phyloP scores from a whole-genome alignment of 2,888 invertebrate species.

The Lepidocyrtoides sp. region DNA sequence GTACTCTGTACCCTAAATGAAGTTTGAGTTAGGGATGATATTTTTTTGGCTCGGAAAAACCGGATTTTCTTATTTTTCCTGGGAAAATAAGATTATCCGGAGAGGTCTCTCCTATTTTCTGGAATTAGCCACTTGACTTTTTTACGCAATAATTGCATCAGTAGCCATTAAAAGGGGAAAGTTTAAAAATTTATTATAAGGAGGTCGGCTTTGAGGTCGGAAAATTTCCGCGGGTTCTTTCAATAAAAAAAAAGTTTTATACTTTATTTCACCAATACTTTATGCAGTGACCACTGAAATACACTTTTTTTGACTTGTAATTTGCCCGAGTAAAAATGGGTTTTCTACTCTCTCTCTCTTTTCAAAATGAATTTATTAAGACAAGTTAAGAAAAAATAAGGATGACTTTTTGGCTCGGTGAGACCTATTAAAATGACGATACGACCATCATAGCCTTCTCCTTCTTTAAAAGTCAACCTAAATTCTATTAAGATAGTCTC shows the following conservation, averaged over 20 bases:
- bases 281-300: no score
- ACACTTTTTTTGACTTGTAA: no score
- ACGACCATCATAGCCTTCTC: no score
- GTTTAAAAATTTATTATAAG: not conserved
- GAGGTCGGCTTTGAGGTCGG: no score
- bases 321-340: no score
- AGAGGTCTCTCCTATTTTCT: not conserved
- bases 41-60: not conserved
- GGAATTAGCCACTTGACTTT: slow-evolving; percentile 16
- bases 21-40: not conserved
- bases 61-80: not conserved
- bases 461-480: not conserved
- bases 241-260: no score
- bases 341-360: not conserved
- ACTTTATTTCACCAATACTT: no score
- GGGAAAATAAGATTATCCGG: not conserved
- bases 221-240: no score
- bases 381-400: not conserved
- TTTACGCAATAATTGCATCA: slow-evolving; percentile 23
- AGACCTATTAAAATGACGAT: not conserved
- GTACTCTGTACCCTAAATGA: no score
- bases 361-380: slow-evolving; percentile 4
- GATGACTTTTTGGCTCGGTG: not conserved
- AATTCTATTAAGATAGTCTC: slow-evolving; percentile 45
- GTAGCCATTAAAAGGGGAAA: not conserved